phyloP scores from a whole-genome alignment of 2,113 vertebrate genomes.

The Oreochromis niloticus region DNA sequence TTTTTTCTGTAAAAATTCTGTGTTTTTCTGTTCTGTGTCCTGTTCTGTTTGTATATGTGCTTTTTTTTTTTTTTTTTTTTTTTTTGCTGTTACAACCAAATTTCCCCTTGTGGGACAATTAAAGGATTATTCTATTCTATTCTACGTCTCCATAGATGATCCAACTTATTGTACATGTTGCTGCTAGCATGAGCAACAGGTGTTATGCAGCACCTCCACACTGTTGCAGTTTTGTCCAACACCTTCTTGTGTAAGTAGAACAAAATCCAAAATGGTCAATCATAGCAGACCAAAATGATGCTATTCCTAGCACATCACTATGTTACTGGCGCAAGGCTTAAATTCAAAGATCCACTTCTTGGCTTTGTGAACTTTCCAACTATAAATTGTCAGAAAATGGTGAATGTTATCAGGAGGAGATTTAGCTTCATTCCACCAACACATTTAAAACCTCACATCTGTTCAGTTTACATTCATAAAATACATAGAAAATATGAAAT shows the following conservation, averaged over 20 bases:
- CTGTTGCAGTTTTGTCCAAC: not conserved
- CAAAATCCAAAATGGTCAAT: not conserved
- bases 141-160: not conserved
- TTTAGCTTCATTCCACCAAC: not conserved
- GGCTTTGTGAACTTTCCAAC: not conserved
- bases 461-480: not conserved
- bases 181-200: not conserved
- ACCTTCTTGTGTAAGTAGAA: not conserved
- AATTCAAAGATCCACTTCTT: not conserved
- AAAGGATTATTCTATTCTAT: too few relatives aligned
- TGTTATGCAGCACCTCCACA: not conserved
- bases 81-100: too few relatives aligned
- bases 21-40: too few relatives aligned
- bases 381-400: not conserved
- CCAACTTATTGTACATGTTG: not conserved
- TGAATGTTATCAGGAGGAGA: not conserved
- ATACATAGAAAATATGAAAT: not conserved
- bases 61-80: too few relatives aligned
- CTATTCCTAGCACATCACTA: not conserved
- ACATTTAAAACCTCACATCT: not conserved
- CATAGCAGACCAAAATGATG: not conserved
- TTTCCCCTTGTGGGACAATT: too few relatives aligned
- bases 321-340: not conserved
- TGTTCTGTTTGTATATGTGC: too few relatives aligned
- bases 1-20: too few relatives aligned